phyloP scores from a whole-genome alignment of 2,888 invertebrate genomes.

The Scotopteryx bipunctaria region DNA sequence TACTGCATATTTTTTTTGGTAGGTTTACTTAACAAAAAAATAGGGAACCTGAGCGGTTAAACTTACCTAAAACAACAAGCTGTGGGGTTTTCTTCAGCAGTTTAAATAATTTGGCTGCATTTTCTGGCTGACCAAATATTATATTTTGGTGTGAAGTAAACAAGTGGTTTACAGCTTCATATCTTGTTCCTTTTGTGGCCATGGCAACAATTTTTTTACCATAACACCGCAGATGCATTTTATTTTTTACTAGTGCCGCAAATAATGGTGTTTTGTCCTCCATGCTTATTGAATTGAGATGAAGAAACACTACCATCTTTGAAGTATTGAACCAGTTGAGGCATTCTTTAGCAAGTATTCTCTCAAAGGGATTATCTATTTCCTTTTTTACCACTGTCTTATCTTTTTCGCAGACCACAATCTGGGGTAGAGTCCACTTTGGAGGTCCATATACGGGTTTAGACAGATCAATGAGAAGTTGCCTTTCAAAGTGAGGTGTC shows the following conservation, averaged over 20 bases:
- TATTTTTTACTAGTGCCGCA: conserved; percentile 84
- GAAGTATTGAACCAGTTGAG: conserved; percentile 88
- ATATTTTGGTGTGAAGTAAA: conserved; percentile 86
- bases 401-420: conserved; percentile 79
- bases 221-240: conserved; percentile 87
- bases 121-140: conserved; percentile 87
- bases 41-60: too few species aligned
- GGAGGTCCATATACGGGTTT: conserved; percentile 84
- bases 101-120: conserved; percentile 84
- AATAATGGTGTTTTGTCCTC: conserved; percentile 86
- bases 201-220: conserved; percentile 85
- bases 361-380: conserved; percentile 87
- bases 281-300: conserved; percentile 87
- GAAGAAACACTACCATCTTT: conserved; percentile 88
- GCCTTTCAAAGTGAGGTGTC: conserved; percentile 87
- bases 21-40: neutral
- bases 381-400: conserved; percentile 46
- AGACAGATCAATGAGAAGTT: conserved; percentile 85
- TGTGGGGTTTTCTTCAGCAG: conserved; percentile 88
- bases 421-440: conserved; percentile 68
- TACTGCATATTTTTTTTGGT: too few species aligned
- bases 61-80: conserved; percentile 86
- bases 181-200: conserved; percentile 87
- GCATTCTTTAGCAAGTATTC: conserved; percentile 88
- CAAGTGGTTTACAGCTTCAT: conserved; percentile 85